Percentiles rank a stretch among this genome's conserved stretches.
Conservation (phyloP, 2,797 vertebrate species). For the Vultur gryphus region DNA sequence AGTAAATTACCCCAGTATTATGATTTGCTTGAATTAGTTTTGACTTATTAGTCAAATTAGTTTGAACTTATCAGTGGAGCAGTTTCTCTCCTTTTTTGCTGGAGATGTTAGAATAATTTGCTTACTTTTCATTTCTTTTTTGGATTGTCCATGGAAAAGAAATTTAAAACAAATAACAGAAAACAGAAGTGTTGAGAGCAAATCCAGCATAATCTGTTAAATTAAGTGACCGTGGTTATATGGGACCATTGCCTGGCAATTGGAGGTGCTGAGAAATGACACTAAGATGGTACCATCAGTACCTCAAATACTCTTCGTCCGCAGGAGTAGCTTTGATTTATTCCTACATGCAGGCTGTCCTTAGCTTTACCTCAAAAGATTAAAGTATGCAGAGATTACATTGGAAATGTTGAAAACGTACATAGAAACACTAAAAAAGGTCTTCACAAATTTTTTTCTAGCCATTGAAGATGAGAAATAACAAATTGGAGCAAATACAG, state of each 20-base stretch:
- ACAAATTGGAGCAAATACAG: not conserved
- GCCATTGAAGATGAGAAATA: not conserved
- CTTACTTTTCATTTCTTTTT: not conserved
- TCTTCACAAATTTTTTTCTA: not conserved
- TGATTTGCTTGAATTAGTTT: not conserved
- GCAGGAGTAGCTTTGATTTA: not conserved
- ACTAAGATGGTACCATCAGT: accelerated
- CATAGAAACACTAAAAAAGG: not conserved
- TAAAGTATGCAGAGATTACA: too few relatives aligned
- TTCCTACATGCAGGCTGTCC: accelerated
- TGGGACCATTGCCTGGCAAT: not conserved
- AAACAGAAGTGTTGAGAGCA: not conserved
- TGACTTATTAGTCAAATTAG: not conserved
- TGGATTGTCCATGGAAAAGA: not conserved
- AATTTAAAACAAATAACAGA: not conserved
- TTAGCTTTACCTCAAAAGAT: not conserved
- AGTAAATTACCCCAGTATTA: not conserved
- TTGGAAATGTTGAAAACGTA: not conserved
- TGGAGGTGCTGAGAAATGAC: not conserved
- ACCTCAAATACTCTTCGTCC: not conserved
- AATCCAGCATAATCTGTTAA: not conserved
- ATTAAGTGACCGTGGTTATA: not conserved
- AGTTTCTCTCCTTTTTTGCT: not conserved
- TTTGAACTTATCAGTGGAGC: not conserved
- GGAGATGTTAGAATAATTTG: not conserved